Evolutionary conservation across 1,140 invertebrate genomes (phyloP).

Genomic region (Meteorus sp.): DNA sequence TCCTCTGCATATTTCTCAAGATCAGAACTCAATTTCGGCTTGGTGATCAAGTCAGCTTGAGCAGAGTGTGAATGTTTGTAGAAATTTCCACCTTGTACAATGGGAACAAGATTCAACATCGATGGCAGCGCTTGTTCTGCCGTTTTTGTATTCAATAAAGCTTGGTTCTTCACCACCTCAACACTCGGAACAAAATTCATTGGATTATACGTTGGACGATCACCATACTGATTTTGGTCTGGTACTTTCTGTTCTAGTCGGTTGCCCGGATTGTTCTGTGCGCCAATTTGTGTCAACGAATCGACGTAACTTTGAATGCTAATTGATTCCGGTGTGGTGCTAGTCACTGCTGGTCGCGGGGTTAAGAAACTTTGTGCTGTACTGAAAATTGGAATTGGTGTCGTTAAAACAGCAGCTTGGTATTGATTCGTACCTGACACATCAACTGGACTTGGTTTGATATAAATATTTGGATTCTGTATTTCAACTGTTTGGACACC

Average conservation of each 20-base stretch:
- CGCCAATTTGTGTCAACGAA: conserved; percentile 43
- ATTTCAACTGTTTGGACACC: conserved; percentile 52
- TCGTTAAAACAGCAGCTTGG: conserved; percentile 45
- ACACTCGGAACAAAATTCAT: conserved; percentile 53
- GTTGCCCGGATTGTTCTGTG: conserved; percentile 32
- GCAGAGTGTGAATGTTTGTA: conserved; percentile 41
- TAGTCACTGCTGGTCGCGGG: conserved; percentile 31
- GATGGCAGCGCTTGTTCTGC: conserved; percentile 39
- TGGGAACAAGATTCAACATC: conserved; percentile 45
- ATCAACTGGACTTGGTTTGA: conserved; percentile 43
- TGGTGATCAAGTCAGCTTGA: conserved; percentile 38
- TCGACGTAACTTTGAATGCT: conserved; percentile 42
- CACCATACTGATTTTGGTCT: not conserved
- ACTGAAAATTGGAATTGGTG: conserved; percentile 50
- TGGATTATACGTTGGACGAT: conserved; percentile 52
- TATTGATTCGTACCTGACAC: conserved; percentile 38
- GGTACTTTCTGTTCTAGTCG: conserved; percentile 30
- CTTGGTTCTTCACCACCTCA: conserved; percentile 49
- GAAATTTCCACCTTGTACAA: conserved; percentile 50
- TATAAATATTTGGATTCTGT: conserved; percentile 47
- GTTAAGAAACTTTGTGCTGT: conserved; percentile 40
- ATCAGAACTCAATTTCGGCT: conserved; percentile 48
- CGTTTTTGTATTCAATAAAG: conserved; percentile 44
- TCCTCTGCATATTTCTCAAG: conserved; percentile 53
- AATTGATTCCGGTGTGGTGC: conserved; percentile 29